Conservation (phyloP, 2,797 vertebrate genomes). For the Pseudochirops corinnae region DNA sequence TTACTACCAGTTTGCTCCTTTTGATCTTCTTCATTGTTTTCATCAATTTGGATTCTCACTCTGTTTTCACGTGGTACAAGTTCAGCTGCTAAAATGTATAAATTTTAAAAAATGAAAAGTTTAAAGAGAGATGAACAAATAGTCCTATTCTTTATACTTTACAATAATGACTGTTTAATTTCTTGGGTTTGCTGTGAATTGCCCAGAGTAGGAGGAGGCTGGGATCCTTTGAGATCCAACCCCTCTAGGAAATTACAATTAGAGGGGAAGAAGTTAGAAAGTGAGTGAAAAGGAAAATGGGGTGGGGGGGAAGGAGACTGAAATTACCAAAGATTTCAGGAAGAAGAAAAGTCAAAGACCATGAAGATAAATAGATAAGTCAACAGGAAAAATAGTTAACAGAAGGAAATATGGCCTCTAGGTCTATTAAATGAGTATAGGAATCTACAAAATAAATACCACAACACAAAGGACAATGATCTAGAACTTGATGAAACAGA, state of each 20-base stretch:
- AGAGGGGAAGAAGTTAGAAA: neutral
- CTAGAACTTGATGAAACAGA: neutral
- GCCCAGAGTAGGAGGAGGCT: neutral
- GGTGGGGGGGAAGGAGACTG: neutral
- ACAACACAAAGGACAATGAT: neutral
- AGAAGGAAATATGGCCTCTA: neutral
- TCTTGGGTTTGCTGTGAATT: neutral
- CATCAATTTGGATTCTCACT: neutral
- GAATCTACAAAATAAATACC: neutral
- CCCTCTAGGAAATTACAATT: neutral
- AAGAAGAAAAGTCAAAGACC: neutral
- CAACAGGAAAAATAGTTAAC: neutral
- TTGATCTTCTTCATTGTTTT: neutral
- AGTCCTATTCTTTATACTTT: neutral
- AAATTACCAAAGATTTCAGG: neutral
- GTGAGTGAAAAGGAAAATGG: neutral
- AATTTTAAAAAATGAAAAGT: neutral
- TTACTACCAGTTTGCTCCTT: slow-evolving; percentile 36
- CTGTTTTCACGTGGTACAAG: neutral
- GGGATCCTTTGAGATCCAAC: neutral
- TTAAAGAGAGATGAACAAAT: neutral
- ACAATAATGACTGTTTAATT: neutral
- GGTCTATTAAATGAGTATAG: neutral
- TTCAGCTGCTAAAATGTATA: neutral
- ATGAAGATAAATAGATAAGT: neutral